Evolutionary conservation across 2,888 invertebrate genomes (phyloP), one percentile per base, ranked within the genome.

Genomic region (Lottia scabra): DNA sequence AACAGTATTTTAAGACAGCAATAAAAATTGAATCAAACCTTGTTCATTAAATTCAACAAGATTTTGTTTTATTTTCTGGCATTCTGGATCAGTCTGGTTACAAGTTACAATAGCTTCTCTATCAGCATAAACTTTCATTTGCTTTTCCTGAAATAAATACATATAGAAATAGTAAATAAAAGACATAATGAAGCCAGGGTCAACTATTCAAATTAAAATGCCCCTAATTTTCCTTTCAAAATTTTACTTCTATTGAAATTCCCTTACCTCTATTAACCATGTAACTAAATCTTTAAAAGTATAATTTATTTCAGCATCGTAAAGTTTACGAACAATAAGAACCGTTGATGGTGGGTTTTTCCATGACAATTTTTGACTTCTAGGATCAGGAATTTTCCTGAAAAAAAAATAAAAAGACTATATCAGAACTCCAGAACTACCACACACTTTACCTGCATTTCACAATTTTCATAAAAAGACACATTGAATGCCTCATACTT

Each of bases 291-390:
- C 95, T 15, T 96, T 95, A 90, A 98, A 98, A 0, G 97, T 97
- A 75, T 93, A 92, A 79, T 97, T 91, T 64, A 98, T 96, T 56
- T 94, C 93, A 13, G 94, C 94, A 90, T 98, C 98, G 89, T 96
- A 93, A 70, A 97, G 95, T 90, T 98, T 98, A 91, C 98, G 98
- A 91, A 98, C 97, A 78, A 98, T 97, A 82, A 98, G 93, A 82
- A 98, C 98, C n/a, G 96, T 96, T 80, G 97, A 92, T 0, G 98
- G 98, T 26, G 96, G 95, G 90, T 97, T 98, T 93, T 96, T 96
- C 98, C 98, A 98, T 65, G 96, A 97, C 86, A 98, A 92, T 87
- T 97, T 93, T 92, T 98, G 98, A 88, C 96, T 96, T 87, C 97
- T 97, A 63, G 98, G 98, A 91, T 98, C 98, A 91, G 98, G 98